Base-by-base conservation (phyloP, 92 coral and sea anemone species). In the Porites cylindrica region DNA sequence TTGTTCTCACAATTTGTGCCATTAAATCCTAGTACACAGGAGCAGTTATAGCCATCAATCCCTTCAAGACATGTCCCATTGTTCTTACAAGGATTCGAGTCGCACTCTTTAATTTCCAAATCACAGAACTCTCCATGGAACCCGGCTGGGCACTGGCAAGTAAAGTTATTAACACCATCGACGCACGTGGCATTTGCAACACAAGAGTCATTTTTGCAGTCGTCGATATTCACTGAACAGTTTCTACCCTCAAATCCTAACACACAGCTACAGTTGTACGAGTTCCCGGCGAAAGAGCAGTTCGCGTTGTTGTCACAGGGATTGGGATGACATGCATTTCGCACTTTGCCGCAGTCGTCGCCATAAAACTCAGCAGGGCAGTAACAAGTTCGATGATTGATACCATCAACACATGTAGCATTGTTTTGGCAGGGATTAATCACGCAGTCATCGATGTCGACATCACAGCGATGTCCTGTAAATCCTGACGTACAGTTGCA, bases 401-500 rank as follows among this genome's bases (percentile, higher is more conserved):
- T 80, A 21, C 76, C 85, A 79, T 94, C 94, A 29, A 13, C 79
- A 75, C 98, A 94, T 59, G 90, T 88, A 62, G 90, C 97, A 78
- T 89, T 88, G 87, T 94, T 87, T 60, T 79, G 43, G 82, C 98
- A 94, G 6, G 98, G 98, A 1, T 59, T 69, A 50, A 75, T 29
- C 32, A 19, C 3, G 82, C 98, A 94, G 88, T 94, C 98, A 72
- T 94, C 80, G 29, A 90, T 89, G 78, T 96, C 94, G 51, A 78
- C 81, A 70, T 80, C 83, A 79, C 98, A 96, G 71, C 73, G 72
- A 8, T 75, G 58, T 12, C 98, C 98, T 43, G 90, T 87, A 61
- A 70, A 96, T 9, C 98, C 96, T 85, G 91, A 82, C 53, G 90
- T 84, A 88, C 98, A 94, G 82, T 90, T 84, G 72, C 98, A 94